phyloP scores from a whole-genome alignment of 2,888 invertebrate genomes.

The Endomychus coccineus region DNA sequence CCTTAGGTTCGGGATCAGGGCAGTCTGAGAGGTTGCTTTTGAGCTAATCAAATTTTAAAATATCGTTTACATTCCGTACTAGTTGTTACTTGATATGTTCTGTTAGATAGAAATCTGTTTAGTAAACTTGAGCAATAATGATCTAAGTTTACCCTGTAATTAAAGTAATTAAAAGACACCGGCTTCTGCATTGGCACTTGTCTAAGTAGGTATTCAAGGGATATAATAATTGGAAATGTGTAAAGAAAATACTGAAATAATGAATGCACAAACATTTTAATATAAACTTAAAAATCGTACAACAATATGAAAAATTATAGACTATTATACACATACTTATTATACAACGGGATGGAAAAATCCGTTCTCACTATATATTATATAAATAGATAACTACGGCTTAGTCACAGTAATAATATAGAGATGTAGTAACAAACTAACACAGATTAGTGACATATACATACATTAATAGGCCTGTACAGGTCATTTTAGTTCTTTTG shows the following conservation, averaged over 20 bases:
- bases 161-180: too few relatives aligned
- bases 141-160: too few relatives aligned
- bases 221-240: too few relatives aligned
- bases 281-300: slow-evolving; percentile 82
- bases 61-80: too few relatives aligned
- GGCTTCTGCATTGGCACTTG: too few relatives aligned
- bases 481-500: slow-evolving; percentile 17
- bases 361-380: slow-evolving; percentile 59
- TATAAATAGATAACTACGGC: slow-evolving; percentile 36
- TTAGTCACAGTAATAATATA: slow-evolving; percentile 38
- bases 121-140: too few relatives aligned
- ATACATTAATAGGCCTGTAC: slow-evolving; percentile 41
- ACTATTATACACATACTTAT: slow-evolving; percentile 57
- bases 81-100: too few relatives aligned
- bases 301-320: slow-evolving; percentile 83
- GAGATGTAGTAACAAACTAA: slow-evolving; percentile 42
- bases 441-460: slow-evolving; percentile 44
- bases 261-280: slow-evolving; percentile 79
- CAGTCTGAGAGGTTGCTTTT: too few relatives aligned
- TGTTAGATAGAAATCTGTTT: too few relatives aligned
- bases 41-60: too few relatives aligned
- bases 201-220: too few relatives aligned
- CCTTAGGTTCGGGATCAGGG: too few relatives aligned
- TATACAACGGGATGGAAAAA: slow-evolving; percentile 61
- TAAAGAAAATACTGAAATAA: slow-evolving; percentile 24